Evolutionary conservation across 2,797 vertebrate species (phyloP).

Genomic region (Ataeniobius toweri): DNA sequence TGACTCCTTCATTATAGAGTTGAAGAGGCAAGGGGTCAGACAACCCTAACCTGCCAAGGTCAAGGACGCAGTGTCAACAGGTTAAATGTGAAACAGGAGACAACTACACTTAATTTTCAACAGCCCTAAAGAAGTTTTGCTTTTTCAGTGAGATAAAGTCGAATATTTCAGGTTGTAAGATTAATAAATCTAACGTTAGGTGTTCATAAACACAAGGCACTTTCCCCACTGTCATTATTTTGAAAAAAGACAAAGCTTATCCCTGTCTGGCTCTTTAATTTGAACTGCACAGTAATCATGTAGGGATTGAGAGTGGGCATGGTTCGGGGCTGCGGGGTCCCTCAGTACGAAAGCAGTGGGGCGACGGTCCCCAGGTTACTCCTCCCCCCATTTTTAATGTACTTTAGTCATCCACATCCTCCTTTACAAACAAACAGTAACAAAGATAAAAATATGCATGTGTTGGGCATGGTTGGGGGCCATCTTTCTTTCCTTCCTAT

Average conservation of each 20-base stretch:
- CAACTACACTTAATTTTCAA: constrained; percentile 11
- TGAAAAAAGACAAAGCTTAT: background rate
- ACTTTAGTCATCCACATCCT: background rate
- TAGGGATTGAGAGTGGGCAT: too few species aligned
- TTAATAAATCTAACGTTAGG: background rate
- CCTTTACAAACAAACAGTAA: background rate
- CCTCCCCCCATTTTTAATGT: background rate
- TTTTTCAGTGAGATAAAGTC: background rate
- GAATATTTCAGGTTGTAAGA: background rate
- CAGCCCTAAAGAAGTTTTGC: background rate
- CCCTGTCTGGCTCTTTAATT: too few species aligned
- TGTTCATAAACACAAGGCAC: background rate
- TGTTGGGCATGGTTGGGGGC: background rate
- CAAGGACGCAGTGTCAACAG: constrained; percentile 8
- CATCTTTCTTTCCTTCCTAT: too few species aligned
- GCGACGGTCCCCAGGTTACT: background rate
- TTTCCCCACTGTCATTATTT: background rate
- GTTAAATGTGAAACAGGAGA: constrained; percentile 10
- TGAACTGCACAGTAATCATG: too few species aligned
- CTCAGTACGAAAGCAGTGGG: too few species aligned
- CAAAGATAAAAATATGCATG: background rate
- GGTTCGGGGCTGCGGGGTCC: too few species aligned
- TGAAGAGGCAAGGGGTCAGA: constrained; percentile 24
- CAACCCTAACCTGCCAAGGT: background rate
- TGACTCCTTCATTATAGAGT: constrained; percentile 26